Base-by-base conservation (phyloP, 2,797 vertebrate genomes). In the Aselliscus stoliczkanus region DNA sequence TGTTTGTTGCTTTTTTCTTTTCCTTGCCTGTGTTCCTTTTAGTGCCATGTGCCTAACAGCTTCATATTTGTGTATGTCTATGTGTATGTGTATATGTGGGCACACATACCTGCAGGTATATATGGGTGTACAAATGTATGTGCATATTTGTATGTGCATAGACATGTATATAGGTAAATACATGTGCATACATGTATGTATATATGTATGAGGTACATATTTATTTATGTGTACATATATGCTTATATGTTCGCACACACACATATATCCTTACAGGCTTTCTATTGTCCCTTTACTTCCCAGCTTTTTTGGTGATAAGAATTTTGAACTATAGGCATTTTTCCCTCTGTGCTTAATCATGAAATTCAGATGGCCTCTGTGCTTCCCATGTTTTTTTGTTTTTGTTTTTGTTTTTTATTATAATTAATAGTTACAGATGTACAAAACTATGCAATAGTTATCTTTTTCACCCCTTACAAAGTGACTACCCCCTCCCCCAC, bases 201-300 rank as follows among this genome's bases (percentile, higher is more conserved):
- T 23, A 23, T 27, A 54, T 70, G 18, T 44, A 15, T 42, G 56
- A 58, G 47, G 4, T 84, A 18, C 6, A 23, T 44, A 11, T 34
- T 8, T 87, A 27, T 73, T 23, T 56, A 5, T 73, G 14, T 34
- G 29, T 4, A 11, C 13, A 3, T 47, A 1, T 42, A 3, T 39
- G 0, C 39, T 2, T 64, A 29, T 8, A 29, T 29, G 1, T 27
- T 42, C 2, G 56, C 14, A 56, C 13, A 10, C 1, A 9, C 11
- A 9, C 20, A 82, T n/a, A 31, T 20, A 44, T 11, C 67, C 47
- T 9, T 34, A 44, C 0, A 56, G 37, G 15, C 17, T 83, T 58
- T 58, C 39, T 62, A 52, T 76, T 77, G 65, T 70, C 6, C 23
- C 4, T 82, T 81, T 64, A 25, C 7, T 87, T 89, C 18, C 18